phyloP scores from a whole-genome alignment of 2,888 invertebrate genomes.

The Drosophila atroscutellata region DNA sequence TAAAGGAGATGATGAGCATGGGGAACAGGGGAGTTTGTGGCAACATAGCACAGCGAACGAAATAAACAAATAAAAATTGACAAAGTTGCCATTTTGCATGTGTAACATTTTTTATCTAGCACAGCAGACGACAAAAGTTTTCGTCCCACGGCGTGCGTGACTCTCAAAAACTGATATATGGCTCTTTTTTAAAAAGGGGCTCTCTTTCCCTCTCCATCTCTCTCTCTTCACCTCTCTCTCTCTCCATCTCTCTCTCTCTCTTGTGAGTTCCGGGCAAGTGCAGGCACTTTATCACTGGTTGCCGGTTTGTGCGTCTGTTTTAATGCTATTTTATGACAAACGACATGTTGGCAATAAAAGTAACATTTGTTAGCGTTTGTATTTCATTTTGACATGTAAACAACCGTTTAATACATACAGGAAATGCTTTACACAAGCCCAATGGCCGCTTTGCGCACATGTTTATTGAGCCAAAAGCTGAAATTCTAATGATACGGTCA shows the following conservation, averaged over 20 bases:
- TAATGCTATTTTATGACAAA: conserved; percentile 56
- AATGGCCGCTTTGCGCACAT: conserved; percentile 3
- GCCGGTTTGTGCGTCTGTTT: conserved; percentile 43
- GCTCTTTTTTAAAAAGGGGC: conserved; percentile 29
- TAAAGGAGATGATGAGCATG: conserved; percentile 1
- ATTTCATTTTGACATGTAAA: conserved; percentile 34
- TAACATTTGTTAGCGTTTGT: conserved; percentile 57
- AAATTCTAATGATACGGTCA: neutral
- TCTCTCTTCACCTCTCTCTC: neutral
- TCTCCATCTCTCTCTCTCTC: no score
- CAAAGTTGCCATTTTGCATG: conserved; percentile 57
- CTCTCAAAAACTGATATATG: conserved; percentile 53
- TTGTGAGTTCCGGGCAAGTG: neutral
- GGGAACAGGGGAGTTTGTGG: conserved; percentile 9
- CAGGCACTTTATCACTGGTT: conserved; percentile 41
- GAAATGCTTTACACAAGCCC: neutral
- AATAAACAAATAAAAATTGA: conserved; percentile 61
- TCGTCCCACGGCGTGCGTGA: conserved; percentile 23
- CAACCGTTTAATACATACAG: conserved; percentile 10
- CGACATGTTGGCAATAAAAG: conserved; percentile 63
- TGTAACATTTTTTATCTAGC: conserved; percentile 51
- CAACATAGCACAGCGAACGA: conserved; percentile 13
- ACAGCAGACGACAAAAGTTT: conserved; percentile 37
- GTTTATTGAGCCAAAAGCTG: conserved; percentile 17
- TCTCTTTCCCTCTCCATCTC: neutral